Conservation (phyloP, 2,797 vertebrate genomes). For the Arctocebus calabarensis region DNA sequence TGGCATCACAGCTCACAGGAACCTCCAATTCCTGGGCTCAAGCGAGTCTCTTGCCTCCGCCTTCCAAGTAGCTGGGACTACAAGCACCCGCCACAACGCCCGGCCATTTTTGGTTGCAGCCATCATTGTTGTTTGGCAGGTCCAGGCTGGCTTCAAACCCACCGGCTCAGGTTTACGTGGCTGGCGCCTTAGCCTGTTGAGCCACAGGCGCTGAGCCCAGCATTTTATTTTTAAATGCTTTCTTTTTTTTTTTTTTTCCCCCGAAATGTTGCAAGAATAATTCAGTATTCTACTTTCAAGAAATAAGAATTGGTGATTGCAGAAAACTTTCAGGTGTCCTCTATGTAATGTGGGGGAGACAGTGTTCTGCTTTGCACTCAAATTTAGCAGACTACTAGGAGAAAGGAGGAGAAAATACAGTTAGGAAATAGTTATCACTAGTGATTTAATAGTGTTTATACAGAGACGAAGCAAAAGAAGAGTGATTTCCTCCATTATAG, state of each 20-base stretch:
- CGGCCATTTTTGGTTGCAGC: no score
- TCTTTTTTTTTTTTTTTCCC: neutral
- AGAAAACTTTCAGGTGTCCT: neutral
- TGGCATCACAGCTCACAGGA: no score
- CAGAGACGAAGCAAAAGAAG: neutral
- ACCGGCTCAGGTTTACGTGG: no score
- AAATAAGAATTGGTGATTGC: slow-evolving; percentile 5
- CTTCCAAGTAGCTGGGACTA: no score
- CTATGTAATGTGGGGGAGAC: neutral
- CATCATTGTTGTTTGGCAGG: no score
- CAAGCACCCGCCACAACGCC: no score
- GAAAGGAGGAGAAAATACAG: neutral
- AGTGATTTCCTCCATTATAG: neutral
- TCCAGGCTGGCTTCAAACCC: no score
- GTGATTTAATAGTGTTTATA: neutral
- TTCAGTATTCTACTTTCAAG: slow-evolving; percentile 51
- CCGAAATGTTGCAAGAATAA: neutral
- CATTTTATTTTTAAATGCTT: slow-evolving; percentile 55
- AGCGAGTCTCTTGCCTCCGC: no score
- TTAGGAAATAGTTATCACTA: neutral
- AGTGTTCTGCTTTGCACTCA: neutral
- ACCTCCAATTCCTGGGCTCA: no score
- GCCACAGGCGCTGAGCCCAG: no score
- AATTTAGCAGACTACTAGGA: neutral
- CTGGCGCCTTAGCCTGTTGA: no score